phyloP scores from a whole-genome alignment of 2,888 invertebrate species.

The Nebria salina region DNA sequence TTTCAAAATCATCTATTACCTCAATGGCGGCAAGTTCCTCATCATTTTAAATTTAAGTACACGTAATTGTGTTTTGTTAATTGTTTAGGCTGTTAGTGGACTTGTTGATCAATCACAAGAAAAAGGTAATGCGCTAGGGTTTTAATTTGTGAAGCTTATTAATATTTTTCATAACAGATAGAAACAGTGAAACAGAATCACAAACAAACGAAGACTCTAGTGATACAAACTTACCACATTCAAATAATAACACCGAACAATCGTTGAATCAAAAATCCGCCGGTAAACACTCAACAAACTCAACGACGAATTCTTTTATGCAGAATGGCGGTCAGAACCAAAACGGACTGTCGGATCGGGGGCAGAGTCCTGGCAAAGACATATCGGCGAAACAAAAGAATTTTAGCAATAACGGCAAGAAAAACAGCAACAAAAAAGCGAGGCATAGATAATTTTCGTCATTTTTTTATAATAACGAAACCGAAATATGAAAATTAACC shows the following conservation, averaged over 20 bases:
- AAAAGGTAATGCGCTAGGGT: slow-evolving; percentile 69
- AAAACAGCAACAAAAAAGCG: slow-evolving; percentile 82
- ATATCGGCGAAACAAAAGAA: slow-evolving; percentile 74
- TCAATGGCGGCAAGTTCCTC: slow-evolving; percentile 82
- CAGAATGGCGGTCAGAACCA: slow-evolving; percentile 57
- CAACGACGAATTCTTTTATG: slow-evolving; percentile 51
- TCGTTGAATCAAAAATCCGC: slow-evolving; percentile 57
- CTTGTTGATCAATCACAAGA: slow-evolving; percentile 79
- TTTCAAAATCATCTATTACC: slow-evolving; percentile 98
- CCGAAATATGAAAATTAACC: background rate
- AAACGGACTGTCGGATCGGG: slow-evolving; percentile 59
- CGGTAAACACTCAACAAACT: slow-evolving; percentile 60
- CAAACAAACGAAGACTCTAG: slow-evolving; percentile 81
- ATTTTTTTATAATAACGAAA: slow-evolving; percentile 8
- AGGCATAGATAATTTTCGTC: slow-evolving; percentile 74
- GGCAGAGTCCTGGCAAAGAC: slow-evolving; percentile 66
- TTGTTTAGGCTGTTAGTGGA: slow-evolving; percentile 80
- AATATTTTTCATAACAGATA: slow-evolving; percentile 71
- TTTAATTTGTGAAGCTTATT: slow-evolving; percentile 34
- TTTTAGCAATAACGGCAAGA: slow-evolving; percentile 70
- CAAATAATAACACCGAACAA: slow-evolving; percentile 60
- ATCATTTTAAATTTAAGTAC: background rate
- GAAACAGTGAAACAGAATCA: slow-evolving; percentile 89
- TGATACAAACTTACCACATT: slow-evolving; percentile 67
- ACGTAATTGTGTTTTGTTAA: slow-evolving; percentile 48